Base-by-base conservation (phyloP, 2,888 invertebrate species). In the Synanthedon vespiformis region DNA sequence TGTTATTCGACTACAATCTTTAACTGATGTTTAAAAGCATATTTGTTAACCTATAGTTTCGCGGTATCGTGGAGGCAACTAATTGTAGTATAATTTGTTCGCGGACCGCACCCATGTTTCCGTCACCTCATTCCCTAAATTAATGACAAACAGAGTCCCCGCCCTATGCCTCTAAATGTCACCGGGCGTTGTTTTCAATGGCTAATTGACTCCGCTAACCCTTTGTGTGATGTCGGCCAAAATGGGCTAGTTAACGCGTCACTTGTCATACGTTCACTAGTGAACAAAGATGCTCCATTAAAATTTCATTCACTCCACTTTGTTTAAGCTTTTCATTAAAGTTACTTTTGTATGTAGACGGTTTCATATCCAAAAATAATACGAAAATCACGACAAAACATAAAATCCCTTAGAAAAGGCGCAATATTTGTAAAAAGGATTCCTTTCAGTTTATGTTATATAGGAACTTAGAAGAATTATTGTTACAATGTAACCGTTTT, bases 121-220 rank as follows among this genome's bases (percentile, higher is more conserved):
- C 78, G 83, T 83, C 82, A 80, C 80, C 79, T 82, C 77, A 80
- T 79, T 80, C 70, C 77, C 80, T 70, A 84, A 85, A 84, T 85
- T 85, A 84, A 83, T 83, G 84, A 83, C 85, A 85, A 86, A 86
- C 79, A 85, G 72, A 70, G 65, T 55, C 61, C 66, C 67, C 64
- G 60, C 62, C 66, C 63, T 57, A 58, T 57, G 63, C 71, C 64
- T 77, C 77, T 77, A 76, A 80, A 78, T 78, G 80, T 80, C 77
- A 75, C 67, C 63, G 63, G 67, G 68, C 66, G 69, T 67, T 75
- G 74, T 76, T 77, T 78, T 80, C 81, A 73, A 81, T 81, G 73
- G 80, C 80, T 81, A 83, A 83, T 84, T 83, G 81, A 76, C 74
- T 78, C 63, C 62, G 34, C 34, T 74, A 78, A 77, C 80, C 80